Conservation (phyloP, 2,888 invertebrate genomes). For the Nebria salina region DNA sequence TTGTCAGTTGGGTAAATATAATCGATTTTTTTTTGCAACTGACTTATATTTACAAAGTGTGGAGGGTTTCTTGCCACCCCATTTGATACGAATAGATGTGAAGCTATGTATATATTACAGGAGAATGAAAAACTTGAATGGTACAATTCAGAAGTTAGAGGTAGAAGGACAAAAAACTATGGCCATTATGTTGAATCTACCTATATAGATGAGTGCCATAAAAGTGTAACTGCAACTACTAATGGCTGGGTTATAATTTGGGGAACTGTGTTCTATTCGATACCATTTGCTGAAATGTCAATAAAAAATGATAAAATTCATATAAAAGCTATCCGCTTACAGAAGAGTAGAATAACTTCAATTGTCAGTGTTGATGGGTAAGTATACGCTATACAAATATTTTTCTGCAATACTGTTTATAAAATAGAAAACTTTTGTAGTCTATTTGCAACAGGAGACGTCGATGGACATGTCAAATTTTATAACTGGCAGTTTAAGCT, state of each 20-base stretch:
- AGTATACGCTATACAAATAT: constrained; percentile 48
- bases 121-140: background rate
- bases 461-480: constrained; percentile 67
- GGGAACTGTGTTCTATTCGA: constrained; percentile 64
- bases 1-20: constrained; percentile 44
- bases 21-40: no score
- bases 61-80: background rate
- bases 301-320: constrained; percentile 62
- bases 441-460: constrained; percentile 67
- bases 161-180: constrained; percentile 59
- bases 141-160: constrained; percentile 58
- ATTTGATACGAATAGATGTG: background rate
- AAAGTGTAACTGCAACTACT: constrained; percentile 65
- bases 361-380: constrained; percentile 67
- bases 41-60: no score
- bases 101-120: constrained; percentile 48
- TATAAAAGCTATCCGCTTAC: constrained; percentile 65
- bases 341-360: constrained; percentile 51
- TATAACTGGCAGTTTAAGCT: constrained; percentile 69
- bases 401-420: no score
- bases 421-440: constrained; percentile 55
- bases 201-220: constrained; percentile 64
- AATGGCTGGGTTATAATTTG: constrained; percentile 66
- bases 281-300: constrained; percentile 54
- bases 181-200: constrained; percentile 66